phyloP scores from a whole-genome alignment of 1,140 invertebrate genomes.

The Neomicropteryx cornuta region DNA sequence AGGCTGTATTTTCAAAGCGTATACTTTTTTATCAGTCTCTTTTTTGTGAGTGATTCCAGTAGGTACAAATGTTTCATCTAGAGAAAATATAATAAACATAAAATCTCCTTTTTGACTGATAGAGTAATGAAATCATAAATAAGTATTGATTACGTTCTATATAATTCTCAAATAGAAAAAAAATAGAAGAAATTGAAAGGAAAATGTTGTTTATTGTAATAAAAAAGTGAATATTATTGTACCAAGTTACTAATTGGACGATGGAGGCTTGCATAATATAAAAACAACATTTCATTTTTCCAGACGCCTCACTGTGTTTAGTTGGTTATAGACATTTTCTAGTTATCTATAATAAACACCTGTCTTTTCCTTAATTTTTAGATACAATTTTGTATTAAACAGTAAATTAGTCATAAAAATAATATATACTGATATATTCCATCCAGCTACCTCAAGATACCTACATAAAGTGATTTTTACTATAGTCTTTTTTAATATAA shows the following conservation, averaged over 20 bases:
- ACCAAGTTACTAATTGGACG: conserved; percentile 1
- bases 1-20: neutral
- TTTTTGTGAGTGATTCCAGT: neutral
- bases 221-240: too few relatives aligned
- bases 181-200: too few relatives aligned
- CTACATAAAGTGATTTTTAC: conserved; percentile 19
- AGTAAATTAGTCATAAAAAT: too few relatives aligned
- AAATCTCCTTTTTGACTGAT: conserved; percentile 7
- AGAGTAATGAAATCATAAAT: neutral
- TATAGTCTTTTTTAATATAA: conserved; percentile 35
- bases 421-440: too few relatives aligned
- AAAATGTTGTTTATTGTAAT: too few relatives aligned
- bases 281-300: conserved; percentile 6
- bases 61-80: neutral
- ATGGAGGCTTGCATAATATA: conserved; percentile 2
- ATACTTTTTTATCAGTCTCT: neutral
- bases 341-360: conserved; percentile 5
- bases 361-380: neutral
- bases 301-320: too few relatives aligned
- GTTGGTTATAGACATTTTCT: conserved; percentile 8
- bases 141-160: neutral
- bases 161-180: conserved; percentile 8
- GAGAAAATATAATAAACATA: conserved; percentile 1
- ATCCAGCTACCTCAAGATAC: conserved; percentile 43
- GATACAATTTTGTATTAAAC: conserved; percentile 9